These are phyloP conservation scores for Naja naja DNA, from an alignment of 2,113 vertebrate genomes.

Conservation along the genomic window DNA sequence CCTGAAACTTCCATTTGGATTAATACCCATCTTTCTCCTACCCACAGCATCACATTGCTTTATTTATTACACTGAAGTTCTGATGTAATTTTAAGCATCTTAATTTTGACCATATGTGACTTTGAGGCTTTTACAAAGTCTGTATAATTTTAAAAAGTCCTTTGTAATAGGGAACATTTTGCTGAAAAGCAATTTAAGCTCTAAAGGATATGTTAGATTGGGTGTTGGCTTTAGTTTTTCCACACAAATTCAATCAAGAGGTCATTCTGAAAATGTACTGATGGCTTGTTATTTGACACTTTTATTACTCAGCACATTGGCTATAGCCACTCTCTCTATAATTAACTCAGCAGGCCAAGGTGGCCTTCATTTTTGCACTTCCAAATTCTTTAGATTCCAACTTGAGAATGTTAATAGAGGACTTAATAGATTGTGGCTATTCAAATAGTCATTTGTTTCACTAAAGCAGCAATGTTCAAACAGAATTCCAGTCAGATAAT, in stretches of 20 bases:
- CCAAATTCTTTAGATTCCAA: constrained; percentile 37
- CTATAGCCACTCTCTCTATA: constrained; percentile 35
- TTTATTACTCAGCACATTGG: constrained; percentile 43
- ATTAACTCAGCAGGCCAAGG: constrained; percentile 42
- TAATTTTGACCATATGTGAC: background rate
- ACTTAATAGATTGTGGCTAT: background rate
- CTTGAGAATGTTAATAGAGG: constrained; percentile 29
- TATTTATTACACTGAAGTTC: background rate
- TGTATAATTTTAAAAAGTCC: background rate
- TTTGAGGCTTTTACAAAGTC: background rate
- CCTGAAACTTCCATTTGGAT: background rate
- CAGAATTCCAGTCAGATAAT: background rate
- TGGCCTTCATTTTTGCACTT: background rate
- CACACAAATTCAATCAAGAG: constrained; percentile 18
- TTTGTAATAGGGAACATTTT: background rate
- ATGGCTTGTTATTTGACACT: constrained; percentile 36
- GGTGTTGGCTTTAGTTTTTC: constrained; percentile 3
- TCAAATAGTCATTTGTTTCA: constrained; percentile 7
- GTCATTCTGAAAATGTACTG: constrained; percentile 21
- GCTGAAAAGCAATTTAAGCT: background rate
- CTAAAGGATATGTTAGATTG: constrained; percentile 2
- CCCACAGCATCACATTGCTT: background rate
- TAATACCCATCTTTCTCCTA: too few species aligned
- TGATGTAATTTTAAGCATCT: background rate
- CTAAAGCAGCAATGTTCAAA: background rate